Percentiles rank a stretch among this genome's conserved stretches.
Evolutionary conservation across 2,113 vertebrate species (phyloP).

Genomic region (Columba janthina): DNA sequence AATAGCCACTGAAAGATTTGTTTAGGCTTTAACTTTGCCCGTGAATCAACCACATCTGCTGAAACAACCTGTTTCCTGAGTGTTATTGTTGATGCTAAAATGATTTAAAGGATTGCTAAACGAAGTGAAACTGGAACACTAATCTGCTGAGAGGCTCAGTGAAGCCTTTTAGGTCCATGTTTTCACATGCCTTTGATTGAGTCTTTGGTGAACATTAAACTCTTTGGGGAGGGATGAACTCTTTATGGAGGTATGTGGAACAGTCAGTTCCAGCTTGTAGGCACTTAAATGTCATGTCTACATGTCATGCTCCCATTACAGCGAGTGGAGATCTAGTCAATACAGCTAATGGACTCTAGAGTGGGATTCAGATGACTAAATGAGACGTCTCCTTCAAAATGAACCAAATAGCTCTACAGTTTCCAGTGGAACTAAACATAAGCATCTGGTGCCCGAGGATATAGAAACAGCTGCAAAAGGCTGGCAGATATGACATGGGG

Average conservation of each 20-base stretch:
- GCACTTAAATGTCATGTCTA: not conserved
- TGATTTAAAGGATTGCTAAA: conserved; percentile 27
- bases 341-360: not conserved
- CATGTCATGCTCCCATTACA: not conserved
- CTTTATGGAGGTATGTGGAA: not conserved
- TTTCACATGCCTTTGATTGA: not conserved
- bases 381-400: not conserved
- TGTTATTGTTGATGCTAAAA: not conserved
- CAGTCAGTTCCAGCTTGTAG: not conserved
- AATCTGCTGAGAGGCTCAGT: not conserved
- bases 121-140: not conserved
- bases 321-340: not conserved
- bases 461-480: not conserved
- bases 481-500: not conserved
- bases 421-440: not conserved
- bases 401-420: not conserved
- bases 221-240: not conserved
- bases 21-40: not conserved
- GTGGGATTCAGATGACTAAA: not conserved
- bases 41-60: not conserved
- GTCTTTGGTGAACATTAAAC: not conserved
- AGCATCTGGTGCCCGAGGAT: not conserved
- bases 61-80: not conserved
- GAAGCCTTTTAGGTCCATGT: not conserved
- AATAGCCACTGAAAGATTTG: not conserved